Evolutionary conservation across 30 jellyfish, hydroid and myxozoan genomes (phyloP), one percentile per base, ranked within the genome.

Genomic region (Calvadosia cruxmelitensis): DNA sequence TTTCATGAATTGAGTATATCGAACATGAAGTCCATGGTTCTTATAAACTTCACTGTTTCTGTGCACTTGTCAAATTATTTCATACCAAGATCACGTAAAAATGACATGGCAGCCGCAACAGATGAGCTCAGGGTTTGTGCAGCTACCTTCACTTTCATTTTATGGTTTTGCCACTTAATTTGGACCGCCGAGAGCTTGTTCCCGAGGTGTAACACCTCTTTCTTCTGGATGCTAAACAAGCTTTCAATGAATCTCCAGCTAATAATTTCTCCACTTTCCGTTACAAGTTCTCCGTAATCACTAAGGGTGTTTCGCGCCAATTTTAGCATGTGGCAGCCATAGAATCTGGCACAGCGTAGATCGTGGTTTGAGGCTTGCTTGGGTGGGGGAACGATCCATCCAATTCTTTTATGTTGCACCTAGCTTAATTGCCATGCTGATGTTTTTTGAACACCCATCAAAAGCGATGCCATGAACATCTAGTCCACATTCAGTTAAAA

Each of bases 291-390:
- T 73, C 52, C 23, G 27, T 25, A 53, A 73, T 73, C 29, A 73
- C 49, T 53, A n/a, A n/a, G 12, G 62, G 70, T 73, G 84, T 73
- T 63, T 32, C 79, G 67, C 7, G 78, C 77, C 49, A 73, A 53
- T 31, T 73, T 73, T 10, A 73, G 29, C 84, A 73, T 73, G 69
- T 73, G 79, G 68, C 84, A 73, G 29, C 68, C 77, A 73, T 73
- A 77, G 27, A 73, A 62, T n/a, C 57, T 62, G 3, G 35, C 33
- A 62, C n/a, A n/a, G n/a, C n/a, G 35, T 53, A 61, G 29, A 73
- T 33, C 0, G 35, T 10, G 32, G 33, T 26, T n/a, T 26, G 68
- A 15, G 33, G 61, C 64, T 33, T 34, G 27, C 70, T 48, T 26
- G 79, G 79, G 25, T 74, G 84, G 33, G 26, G 15, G 33, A 74